A percentile compares a stretch with the other conserved stretches of the same genome.
These are phyloP conservation scores for Darevskia mixta DNA, from an alignment of 2,797 vertebrate species.

Conservation along the genomic window DNA sequence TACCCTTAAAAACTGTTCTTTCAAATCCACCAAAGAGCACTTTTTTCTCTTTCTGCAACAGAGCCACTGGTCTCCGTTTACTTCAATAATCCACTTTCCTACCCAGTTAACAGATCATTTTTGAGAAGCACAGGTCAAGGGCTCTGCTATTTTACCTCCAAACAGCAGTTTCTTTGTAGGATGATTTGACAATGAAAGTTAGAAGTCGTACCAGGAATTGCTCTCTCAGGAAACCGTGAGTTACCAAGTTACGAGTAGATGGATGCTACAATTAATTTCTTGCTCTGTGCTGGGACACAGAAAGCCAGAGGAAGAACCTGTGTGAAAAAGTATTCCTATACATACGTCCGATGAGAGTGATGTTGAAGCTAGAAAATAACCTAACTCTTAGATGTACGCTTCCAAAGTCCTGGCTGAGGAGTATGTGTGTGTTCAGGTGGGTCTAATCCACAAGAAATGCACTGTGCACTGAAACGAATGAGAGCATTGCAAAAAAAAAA, in stretches of 20 bases:
- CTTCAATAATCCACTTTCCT: not conserved
- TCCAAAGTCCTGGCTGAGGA: not conserved
- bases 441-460: not conserved
- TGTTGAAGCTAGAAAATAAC: not conserved
- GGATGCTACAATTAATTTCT: not conserved
- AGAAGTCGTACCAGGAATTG: not conserved
- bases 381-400: not conserved
- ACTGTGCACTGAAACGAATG: not conserved
- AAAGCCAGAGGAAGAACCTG: not conserved
- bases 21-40: not conserved
- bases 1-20: not conserved
- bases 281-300: not conserved
- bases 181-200: not conserved
- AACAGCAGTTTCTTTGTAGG: not conserved
- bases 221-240: not conserved
- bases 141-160: not conserved
- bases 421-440: constrained; percentile 19
- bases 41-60: not conserved
- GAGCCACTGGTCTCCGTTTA: fast-evolving
- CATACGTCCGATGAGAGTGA: not conserved
- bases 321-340: not conserved
- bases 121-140: not conserved
- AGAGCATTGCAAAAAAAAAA: not conserved
- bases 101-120: not conserved
- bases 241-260: not conserved